Conservation (phyloP, 2,797 vertebrate species). For the Phalloptychus januarius region DNA sequence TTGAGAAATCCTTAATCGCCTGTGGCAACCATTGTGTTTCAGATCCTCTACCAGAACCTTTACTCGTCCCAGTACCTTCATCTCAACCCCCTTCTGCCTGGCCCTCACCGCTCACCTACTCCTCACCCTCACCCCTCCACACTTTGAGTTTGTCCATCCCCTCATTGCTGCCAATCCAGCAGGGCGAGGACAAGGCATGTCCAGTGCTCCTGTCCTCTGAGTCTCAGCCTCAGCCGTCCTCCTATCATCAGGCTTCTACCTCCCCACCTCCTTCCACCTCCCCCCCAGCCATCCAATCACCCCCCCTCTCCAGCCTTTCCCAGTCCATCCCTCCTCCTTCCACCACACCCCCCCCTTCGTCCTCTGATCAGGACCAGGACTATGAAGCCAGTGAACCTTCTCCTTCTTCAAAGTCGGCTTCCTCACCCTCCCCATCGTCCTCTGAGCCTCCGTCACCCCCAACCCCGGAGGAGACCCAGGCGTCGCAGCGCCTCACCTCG, state of each 20-base stretch:
- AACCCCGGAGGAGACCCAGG: conserved; percentile 82
- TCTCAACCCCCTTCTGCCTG: conserved; percentile 50
- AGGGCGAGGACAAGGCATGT: conserved; percentile 33
- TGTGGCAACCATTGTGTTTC: conserved; percentile 23
- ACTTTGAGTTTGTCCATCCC: conserved; percentile 56
- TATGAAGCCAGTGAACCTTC: conserved; percentile 50
- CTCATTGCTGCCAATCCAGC: conserved; percentile 49
- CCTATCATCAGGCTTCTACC: conserved; percentile 47
- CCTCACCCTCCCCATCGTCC: conserved; percentile 61
- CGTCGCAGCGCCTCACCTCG: conserved; percentile 81
- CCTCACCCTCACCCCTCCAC: conserved; percentile 61
- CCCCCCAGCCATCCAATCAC: conserved; percentile 52
- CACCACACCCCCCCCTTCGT: conserved; percentile 70
- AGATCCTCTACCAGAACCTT: conserved; percentile 67
- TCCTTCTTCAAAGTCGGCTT: conserved; percentile 55
- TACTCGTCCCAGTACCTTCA: conserved; percentile 44
- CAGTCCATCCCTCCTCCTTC: conserved; percentile 73
- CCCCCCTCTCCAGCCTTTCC: conserved; percentile 67
- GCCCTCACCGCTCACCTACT: conserved; percentile 59
- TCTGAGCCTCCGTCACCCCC: conserved; percentile 79
- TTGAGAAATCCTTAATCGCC: too few relatives aligned
- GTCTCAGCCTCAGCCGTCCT: conserved; percentile 24
- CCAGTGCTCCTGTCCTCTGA: conserved; percentile 11
- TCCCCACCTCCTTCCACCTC: conserved; percentile 64
- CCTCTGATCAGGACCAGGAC: conserved; percentile 68